Evolutionary conservation across 2,113 vertebrate species (phyloP).

Genomic region (Labrus mixtus): DNA sequence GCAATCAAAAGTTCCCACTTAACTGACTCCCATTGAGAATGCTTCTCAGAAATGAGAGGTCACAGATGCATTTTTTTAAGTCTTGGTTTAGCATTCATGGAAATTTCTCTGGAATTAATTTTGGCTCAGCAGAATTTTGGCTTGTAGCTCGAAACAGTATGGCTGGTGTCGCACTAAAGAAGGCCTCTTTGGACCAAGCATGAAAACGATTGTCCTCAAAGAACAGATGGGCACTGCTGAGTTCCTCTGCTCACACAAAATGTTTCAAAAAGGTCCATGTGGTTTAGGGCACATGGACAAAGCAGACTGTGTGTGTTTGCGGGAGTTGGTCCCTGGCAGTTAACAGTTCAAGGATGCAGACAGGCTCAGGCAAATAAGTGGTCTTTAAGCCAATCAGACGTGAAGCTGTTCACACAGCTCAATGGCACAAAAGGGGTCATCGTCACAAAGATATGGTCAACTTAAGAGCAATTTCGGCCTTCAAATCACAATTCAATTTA

Average conservation of each 20-base stretch:
- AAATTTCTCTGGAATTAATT: conserved; percentile 2
- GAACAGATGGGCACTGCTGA: background rate
- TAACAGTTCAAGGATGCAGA: background rate
- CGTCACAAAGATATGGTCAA: background rate
- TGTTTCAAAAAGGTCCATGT: conserved; percentile 6
- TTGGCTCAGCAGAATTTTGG: background rate
- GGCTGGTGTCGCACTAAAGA: conserved; percentile 23
- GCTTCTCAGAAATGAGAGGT: conserved; percentile 14
- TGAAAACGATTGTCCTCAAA: conserved; percentile 2
- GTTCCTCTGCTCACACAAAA: conserved; percentile 15
- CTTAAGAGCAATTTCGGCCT: background rate
- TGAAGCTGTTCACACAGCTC: background rate
- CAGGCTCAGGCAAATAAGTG: background rate
- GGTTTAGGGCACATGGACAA: conserved; percentile 16
- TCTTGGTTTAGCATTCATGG: conserved; percentile 26
- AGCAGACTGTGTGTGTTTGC: background rate
- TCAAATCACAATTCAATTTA: background rate
- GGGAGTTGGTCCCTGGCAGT: background rate
- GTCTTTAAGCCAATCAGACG: background rate
- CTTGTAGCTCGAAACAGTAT: conserved; percentile 4
- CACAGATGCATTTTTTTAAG: background rate
- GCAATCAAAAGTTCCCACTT: background rate
- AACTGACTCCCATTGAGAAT: background rate
- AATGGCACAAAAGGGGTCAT: background rate
- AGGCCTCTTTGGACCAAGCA: background rate